A percentile compares a stretch with the other conserved stretches of the same genome.
These are phyloP conservation scores for Bruchidius siliquastri DNA, from an alignment of 2,888 invertebrate species.

Conservation along the genomic window DNA sequence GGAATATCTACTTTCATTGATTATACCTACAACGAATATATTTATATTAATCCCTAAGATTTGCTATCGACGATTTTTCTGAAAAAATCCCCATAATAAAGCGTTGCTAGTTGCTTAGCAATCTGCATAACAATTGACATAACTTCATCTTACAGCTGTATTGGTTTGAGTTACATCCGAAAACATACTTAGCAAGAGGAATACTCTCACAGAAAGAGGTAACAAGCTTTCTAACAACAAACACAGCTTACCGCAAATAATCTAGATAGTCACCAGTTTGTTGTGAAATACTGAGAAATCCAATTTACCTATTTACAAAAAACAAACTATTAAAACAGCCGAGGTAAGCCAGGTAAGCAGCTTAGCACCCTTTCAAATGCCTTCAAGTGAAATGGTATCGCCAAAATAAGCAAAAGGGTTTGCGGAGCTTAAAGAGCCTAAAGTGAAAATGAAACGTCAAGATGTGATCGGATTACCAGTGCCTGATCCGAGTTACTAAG, in stretches of 20 bases:
- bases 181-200: no score
- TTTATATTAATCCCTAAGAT: no score
- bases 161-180: no score
- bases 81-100: no score
- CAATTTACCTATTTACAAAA: conserved; percentile 14
- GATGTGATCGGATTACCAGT: conserved; percentile 13
- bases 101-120: no score
- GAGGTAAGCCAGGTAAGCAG: conserved; percentile 5
- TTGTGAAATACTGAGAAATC: conserved; percentile 12
- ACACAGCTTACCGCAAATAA: not conserved
- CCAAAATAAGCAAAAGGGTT: not conserved
- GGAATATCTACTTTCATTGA: no score
- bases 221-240: not conserved
- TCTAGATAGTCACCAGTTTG: not conserved
- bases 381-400: conserved; percentile 1
- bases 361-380: not conserved
- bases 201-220: not conserved
- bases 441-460: conserved; percentile 19
- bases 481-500: not conserved
- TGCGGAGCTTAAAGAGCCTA: conserved; percentile 7
- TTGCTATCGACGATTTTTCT: no score
- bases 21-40: no score
- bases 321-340: conserved; percentile 5
- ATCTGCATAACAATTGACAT: no score
- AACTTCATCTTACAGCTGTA: no score